Evolutionary conservation across 2,797 vertebrate genomes (phyloP).

Genomic region (Danio kyathit): DNA sequence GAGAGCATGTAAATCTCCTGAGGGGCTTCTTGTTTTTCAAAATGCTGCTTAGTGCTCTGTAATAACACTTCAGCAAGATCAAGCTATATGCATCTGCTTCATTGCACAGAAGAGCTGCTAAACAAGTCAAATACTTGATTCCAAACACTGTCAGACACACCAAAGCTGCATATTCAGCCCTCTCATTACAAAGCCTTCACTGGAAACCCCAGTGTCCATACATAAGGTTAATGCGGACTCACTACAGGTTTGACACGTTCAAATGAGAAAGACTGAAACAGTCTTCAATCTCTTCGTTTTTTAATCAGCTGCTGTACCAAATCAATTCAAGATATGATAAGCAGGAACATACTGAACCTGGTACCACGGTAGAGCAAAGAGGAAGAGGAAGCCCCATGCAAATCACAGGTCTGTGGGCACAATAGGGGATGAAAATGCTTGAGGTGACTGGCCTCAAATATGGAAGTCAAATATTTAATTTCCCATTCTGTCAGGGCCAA

Average conservation of each 20-base stretch:
- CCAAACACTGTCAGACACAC: not conserved
- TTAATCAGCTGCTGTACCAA: not conserved
- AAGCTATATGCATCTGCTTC: constrained; percentile 18
- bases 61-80: constrained; percentile 25
- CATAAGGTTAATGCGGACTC: not conserved
- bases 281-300: not conserved
- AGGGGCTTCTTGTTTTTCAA: constrained; percentile 38
- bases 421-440: constrained; percentile 1
- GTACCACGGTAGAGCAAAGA: not conserved
- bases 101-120: not conserved
- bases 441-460: not conserved
- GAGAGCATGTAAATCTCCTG: constrained; percentile 5
- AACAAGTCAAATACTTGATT: not conserved
- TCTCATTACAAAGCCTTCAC: not conserved
- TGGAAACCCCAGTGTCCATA: not conserved
- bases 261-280: not conserved
- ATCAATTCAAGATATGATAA: constrained; percentile 45
- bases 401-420: constrained; percentile 41
- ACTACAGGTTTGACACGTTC: not conserved
- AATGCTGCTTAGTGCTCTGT: not conserved
- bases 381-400: constrained; percentile 50
- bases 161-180: not conserved
- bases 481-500: constrained; percentile 23
- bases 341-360: constrained; percentile 40
- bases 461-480: not conserved